Evolutionary conservation across 2,113 vertebrate genomes (phyloP).

Genomic region (Vidua macroura): DNA sequence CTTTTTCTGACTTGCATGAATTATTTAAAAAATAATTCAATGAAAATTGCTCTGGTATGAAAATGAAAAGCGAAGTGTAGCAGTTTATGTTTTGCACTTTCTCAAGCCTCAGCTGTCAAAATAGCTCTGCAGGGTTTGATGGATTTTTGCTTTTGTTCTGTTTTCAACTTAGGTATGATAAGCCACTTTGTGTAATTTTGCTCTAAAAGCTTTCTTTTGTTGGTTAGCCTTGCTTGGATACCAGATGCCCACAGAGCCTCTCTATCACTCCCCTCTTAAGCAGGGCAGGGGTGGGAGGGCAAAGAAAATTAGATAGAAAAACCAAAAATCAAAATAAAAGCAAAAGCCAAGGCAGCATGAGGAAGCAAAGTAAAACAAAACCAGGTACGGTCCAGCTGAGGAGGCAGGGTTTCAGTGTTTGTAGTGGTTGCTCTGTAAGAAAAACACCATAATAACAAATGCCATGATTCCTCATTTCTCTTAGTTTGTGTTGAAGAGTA

Average conservation of each 20-base stretch:
- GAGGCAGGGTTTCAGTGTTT: not conserved
- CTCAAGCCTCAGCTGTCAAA: not conserved
- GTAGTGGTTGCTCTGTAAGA: not conserved
- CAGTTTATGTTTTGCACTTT: not conserved
- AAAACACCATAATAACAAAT: not conserved
- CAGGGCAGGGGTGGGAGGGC: not conserved
- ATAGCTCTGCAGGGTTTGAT: not conserved
- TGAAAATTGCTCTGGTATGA: not conserved
- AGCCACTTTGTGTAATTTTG: not conserved
- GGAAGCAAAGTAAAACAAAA: not conserved
- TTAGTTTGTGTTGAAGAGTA: not conserved
- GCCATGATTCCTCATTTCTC: rapidly evolving
- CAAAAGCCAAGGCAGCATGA: not conserved
- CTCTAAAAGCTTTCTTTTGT: not conserved
- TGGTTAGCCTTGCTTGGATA: not conserved
- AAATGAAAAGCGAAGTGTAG: not conserved
- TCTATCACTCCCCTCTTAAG: not conserved
- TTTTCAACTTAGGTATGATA: not conserved
- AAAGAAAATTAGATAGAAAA: not conserved
- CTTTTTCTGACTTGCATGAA: not conserved
- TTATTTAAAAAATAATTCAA: not conserved
- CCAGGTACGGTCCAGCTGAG: not conserved
- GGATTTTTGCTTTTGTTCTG: not conserved
- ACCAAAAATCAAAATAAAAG: not conserved
- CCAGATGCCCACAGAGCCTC: not conserved